These are phyloP conservation scores for Suillia variegata DNA, from an alignment of 2,888 invertebrate species.

Conservation along the genomic window DNA sequence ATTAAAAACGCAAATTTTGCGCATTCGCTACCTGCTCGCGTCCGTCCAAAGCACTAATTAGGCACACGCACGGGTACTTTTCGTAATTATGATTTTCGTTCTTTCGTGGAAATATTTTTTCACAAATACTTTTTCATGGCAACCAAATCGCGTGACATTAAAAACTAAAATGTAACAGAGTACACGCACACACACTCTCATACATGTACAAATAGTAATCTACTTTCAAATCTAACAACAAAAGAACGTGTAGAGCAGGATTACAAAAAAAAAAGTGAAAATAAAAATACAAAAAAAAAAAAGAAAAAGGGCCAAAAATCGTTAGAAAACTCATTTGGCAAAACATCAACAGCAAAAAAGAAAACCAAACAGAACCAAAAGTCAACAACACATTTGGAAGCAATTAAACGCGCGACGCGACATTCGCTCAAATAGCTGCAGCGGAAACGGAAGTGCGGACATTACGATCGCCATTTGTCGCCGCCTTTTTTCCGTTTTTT, in stretches of 20 bases:
- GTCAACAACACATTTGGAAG: background rate
- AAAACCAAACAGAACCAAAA: too few relatives aligned
- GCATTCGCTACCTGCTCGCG: too few relatives aligned
- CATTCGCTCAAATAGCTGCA: constrained; percentile 1
- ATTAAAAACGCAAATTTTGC: too few relatives aligned
- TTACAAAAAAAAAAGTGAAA: background rate
- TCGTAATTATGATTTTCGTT: background rate
- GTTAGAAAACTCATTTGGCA: background rate
- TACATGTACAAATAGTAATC: background rate
- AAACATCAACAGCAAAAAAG: background rate
- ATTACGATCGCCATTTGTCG: constrained; percentile 16
- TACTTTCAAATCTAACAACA: background rate
- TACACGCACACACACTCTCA: background rate
- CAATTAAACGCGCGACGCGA: background rate
- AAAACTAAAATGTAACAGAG: background rate
- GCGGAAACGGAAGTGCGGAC: constrained; percentile 16
- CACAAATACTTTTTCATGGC: background rate
- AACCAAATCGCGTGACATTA: background rate
- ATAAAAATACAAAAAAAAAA: background rate
- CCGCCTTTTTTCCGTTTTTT: too few relatives aligned
- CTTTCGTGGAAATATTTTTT: background rate
- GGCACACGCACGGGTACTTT: background rate
- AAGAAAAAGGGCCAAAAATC: constrained; percentile 1
- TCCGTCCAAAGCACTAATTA: background rate
- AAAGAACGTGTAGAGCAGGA: background rate